phyloP scores from a whole-genome alignment of 2,888 invertebrate species.

The Sarcophaga carnaria region DNA sequence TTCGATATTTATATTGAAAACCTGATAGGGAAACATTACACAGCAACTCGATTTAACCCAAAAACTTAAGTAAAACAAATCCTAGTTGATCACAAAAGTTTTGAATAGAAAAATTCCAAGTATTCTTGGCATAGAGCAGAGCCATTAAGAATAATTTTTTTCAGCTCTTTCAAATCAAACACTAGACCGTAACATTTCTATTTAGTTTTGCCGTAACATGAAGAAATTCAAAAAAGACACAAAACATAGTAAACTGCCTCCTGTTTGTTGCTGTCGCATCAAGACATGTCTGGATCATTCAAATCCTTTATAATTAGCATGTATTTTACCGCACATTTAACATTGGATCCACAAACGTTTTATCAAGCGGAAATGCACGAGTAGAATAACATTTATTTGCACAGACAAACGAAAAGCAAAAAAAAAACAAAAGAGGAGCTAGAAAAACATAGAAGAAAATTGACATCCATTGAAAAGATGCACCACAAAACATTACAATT shows the following conservation, averaged over 20 bases:
- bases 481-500: constrained; percentile 58
- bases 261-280: constrained; percentile 11
- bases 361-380: constrained; percentile 67
- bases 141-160: too few relatives aligned
- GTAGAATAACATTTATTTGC: constrained; percentile 59
- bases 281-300: constrained; percentile 39
- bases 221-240: too few relatives aligned
- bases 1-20: too few relatives aligned
- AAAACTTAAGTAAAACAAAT: too few relatives aligned
- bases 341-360: constrained; percentile 54
- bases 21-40: too few relatives aligned
- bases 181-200: too few relatives aligned
- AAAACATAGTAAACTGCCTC: background rate
- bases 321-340: constrained; percentile 59
- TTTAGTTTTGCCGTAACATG: too few relatives aligned
- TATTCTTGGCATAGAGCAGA: too few relatives aligned
- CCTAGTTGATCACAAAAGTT: too few relatives aligned
- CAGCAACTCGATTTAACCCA: too few relatives aligned
- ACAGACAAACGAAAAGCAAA: background rate
- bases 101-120: too few relatives aligned
- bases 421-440: background rate
- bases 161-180: too few relatives aligned
- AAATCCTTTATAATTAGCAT: constrained; percentile 66
- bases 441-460: constrained; percentile 17
- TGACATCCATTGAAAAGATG: constrained; percentile 53